A percentile compares a stretch with the other conserved stretches of the same genome.
Evolutionary conservation across 2,888 invertebrate genomes (phyloP).

Genomic region (Cephalotes varians): DNA sequence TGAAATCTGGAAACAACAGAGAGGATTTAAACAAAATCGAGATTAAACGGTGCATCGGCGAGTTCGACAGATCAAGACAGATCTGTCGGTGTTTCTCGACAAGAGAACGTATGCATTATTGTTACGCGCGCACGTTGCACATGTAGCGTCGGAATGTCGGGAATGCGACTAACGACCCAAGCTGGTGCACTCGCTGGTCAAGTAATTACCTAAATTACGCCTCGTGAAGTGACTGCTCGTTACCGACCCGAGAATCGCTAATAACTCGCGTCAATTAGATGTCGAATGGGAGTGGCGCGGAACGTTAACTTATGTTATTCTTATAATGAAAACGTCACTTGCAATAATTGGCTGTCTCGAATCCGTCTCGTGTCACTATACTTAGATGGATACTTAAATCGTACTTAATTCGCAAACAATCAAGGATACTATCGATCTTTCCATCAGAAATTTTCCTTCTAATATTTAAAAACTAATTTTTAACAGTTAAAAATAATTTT

Average conservation of each 20-base stretch:
- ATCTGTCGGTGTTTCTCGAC: conserved; percentile 31
- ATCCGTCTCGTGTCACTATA: background rate
- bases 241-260: conserved; percentile 28
- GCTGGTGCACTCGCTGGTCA: conserved; percentile 37
- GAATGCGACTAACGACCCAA: conserved; percentile 50
- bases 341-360: background rate
- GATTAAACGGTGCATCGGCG: conserved; percentile 16
- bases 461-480: background rate
- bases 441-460: background rate
- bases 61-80: conserved; percentile 15
- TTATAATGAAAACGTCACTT: background rate
- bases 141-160: conserved; percentile 11
- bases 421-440: background rate
- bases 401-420: background rate
- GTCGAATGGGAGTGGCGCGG: background rate
- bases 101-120: conserved; percentile 21
- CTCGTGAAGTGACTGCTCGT: conserved; percentile 25
- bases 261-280: conserved; percentile 38
- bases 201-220: conserved; percentile 41
- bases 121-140: conserved; percentile 6
- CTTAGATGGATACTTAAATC: background rate
- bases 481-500: background rate
- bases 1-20: background rate
- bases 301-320: background rate
- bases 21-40: conserved; percentile 11